A percentile compares a stretch with the other conserved stretches of the same genome.
Evolutionary conservation across 1,140 invertebrate genomes (phyloP).

Genomic region (Heliconius eleuchia): DNA sequence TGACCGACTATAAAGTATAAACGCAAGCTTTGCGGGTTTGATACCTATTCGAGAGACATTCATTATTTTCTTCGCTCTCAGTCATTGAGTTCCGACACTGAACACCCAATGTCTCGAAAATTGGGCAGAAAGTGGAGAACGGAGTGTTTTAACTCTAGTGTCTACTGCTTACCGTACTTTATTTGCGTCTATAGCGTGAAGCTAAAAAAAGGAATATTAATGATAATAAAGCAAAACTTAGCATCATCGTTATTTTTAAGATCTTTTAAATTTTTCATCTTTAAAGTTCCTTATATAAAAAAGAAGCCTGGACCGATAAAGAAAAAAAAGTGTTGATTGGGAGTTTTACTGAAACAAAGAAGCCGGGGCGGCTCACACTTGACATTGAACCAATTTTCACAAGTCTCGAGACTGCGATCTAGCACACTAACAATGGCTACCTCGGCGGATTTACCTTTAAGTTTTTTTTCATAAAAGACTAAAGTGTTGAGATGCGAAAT

Average conservation of each 20-base stretch:
- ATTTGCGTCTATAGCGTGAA: no score
- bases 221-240: no score
- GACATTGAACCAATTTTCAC: slow-evolving; percentile 39
- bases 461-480: slow-evolving; percentile 13
- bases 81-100: no score
- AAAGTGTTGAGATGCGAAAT: slow-evolving; percentile 14
- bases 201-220: no score
- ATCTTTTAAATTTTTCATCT: neutral
- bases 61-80: no score
- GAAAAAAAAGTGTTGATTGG: slow-evolving; percentile 20
- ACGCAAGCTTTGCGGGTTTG: no score
- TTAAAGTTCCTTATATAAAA: neutral
- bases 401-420: slow-evolving; percentile 32
- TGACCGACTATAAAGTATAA: no score
- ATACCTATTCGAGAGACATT: no score
- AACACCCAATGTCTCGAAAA: no score
- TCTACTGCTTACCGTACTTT: no score
- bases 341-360: slow-evolving; percentile 35
- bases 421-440: slow-evolving; percentile 35
- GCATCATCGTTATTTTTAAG: neutral
- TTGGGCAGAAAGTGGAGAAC: no score
- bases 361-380: slow-evolving; percentile 33
- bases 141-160: no score
- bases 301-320: slow-evolving; percentile 13
- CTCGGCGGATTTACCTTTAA: slow-evolving; percentile 27